Evolutionary conservation across 2,113 vertebrate species (phyloP).

Genomic region (Chloropsis cyanopogon): DNA sequence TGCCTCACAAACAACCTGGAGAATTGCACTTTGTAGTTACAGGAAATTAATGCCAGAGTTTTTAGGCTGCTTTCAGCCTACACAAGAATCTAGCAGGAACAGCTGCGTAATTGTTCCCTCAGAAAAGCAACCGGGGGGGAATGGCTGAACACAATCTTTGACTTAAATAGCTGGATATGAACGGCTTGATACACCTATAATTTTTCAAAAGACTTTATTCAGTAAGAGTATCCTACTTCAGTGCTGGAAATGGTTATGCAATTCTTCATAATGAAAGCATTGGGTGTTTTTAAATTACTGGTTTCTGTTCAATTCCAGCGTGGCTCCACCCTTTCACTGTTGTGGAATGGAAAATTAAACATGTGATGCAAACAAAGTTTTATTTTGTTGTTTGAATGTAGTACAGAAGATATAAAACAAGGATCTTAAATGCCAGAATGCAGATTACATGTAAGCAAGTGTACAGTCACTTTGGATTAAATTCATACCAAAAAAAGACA

Average conservation of each 20-base stretch:
- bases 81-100: constrained; percentile 46
- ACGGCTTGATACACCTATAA: not conserved
- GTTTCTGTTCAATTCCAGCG: not conserved
- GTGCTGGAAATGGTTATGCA: not conserved
- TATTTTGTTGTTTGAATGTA: not conserved
- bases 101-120: constrained; percentile 48
- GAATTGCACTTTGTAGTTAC: not conserved
- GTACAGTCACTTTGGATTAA: not conserved
- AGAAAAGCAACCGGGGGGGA: not conserved
- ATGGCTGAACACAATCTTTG: not conserved
- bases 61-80: constrained; percentile 8
- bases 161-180: not conserved
- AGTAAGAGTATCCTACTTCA: not conserved
- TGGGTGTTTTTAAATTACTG: not conserved
- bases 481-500: not conserved
- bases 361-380: constrained; percentile 5
- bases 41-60: constrained; percentile 25
- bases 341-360: constrained; percentile 16
- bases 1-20: not conserved
- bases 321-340: not conserved
- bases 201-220: constrained; percentile 6
- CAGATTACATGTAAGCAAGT: not conserved
- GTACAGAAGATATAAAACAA: not conserved
- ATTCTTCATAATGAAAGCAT: not conserved
- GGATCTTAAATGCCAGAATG: not conserved